Evolutionary conservation across 2,113 vertebrate species (phyloP), one percentile per base, ranked within the genome.

Genomic region (Antechinus flavipes): DNA sequence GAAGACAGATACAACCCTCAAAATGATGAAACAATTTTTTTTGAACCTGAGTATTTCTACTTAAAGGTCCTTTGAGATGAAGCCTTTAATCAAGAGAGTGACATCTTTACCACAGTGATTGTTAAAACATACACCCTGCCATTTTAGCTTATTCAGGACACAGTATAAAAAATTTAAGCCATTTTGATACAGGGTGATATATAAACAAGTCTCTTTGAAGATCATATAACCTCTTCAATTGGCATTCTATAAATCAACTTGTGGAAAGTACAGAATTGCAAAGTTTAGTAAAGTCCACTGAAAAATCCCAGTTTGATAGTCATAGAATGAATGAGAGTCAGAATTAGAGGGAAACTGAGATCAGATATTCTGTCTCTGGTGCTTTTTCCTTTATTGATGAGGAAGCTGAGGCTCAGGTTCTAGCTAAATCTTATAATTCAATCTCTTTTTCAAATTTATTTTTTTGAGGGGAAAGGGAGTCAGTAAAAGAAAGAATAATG

Each of bases 191-290:
- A 96, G 95, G 91, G 92, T 93, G 49, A 90, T 12, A 90, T 76
- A 84, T 89, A 93, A 94, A 92, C 9, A 47, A 93, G 27, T 95
- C 95, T 94, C 95, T 93, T 50, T 68, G 10, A 97, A 91, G 91
- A 94, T 93, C 54, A 94, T 90, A 91, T 49, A 90, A 91, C 14
- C 90, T 90, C 90, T 90, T 90, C 25, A 90, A 27, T n/a, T 84
- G 68, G 68, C 19, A 90, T 90, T 90, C 90, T 90, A 26, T 90
- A 90, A 90, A 90, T 92, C 90, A 92, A 84, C 93, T 49, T 54
- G 27, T 94, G 7, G 35, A 96, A 96, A 92, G 91, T 84, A 93
- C 56, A 84, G 50, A 54, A 96, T 95, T 96, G 90, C 47, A 56
- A 95, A 96, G 26, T 92, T 92, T 89, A 89, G 53, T 91, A 58